Percentiles rank a stretch among this genome's conserved stretches.
Conservation (phyloP, 2,888 invertebrate species). For the Nemotelus pantherinus region DNA sequence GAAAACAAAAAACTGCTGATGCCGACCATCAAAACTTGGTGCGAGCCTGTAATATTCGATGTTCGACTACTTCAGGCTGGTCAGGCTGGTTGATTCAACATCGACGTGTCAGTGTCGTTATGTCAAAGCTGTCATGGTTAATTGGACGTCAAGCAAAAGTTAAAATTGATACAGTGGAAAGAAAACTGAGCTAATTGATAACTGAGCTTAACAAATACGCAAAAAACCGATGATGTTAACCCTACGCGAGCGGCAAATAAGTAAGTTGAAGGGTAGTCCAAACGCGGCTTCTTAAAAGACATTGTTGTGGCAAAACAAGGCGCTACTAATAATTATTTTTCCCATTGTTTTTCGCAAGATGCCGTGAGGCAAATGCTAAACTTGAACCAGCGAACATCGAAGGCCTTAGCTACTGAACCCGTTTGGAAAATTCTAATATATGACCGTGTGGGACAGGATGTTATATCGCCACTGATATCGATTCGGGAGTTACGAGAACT, state of each 20-base stretch:
- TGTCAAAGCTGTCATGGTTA: constrained; percentile 29
- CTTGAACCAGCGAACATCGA: constrained; percentile 83
- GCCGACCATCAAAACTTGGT: too few relatives aligned
- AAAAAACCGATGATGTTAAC: constrained; percentile 69
- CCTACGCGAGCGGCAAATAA: constrained; percentile 77
- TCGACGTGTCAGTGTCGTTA: constrained; percentile 33
- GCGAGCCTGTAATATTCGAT: too few relatives aligned
- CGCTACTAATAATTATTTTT: not conserved
- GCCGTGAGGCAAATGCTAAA: constrained; percentile 96
- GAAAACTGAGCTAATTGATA: not conserved
- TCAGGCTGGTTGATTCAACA: too few relatives aligned
- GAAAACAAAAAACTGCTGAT: too few relatives aligned
- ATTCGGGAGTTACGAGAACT: constrained; percentile 94
- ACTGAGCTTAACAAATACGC: not conserved
- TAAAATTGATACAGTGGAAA: not conserved
- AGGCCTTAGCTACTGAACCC: constrained; percentile 83
- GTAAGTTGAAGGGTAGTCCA: constrained; percentile 65
- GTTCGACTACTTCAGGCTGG: too few relatives aligned
- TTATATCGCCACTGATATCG: constrained; percentile 95
- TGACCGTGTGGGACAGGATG: constrained; percentile 96
- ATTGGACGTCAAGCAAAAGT: not conserved
- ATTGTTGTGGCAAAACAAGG: not conserved
- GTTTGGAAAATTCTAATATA: constrained; percentile 97
- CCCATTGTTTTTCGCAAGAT: constrained; percentile 69
- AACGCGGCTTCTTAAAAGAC: not conserved